Evolutionary conservation across 2,113 vertebrate species (phyloP).

Genomic region (Nannobrachium achirus): DNA sequence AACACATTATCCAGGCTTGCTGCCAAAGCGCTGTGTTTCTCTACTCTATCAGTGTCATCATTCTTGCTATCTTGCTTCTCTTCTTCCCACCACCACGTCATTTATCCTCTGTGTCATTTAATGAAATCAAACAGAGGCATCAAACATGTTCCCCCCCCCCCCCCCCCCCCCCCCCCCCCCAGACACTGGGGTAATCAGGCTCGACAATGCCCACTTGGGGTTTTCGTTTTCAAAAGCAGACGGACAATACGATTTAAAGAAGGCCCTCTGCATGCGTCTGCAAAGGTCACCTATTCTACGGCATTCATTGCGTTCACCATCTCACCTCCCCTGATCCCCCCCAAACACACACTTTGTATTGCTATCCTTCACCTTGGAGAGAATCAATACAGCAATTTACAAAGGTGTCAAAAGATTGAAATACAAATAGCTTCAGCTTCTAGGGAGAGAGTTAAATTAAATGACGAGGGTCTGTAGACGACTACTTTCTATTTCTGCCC

Average conservation of each 20-base stretch:
- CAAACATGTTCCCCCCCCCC: neutral
- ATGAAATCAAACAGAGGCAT: neutral
- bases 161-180: too few relatives aligned
- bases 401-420: constrained; percentile 66
- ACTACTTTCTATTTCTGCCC: constrained; percentile 30
- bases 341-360: constrained; percentile 40
- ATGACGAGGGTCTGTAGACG: neutral
- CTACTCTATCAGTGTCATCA: constrained; percentile 36
- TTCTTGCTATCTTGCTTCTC: constrained; percentile 11
- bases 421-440: constrained; percentile 48
- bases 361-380: constrained; percentile 38
- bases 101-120: neutral
- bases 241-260: neutral
- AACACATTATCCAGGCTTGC: constrained; percentile 29
- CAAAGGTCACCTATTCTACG: constrained; percentile 28
- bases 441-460: neutral
- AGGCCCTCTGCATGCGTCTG: neutral
- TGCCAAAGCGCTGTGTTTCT: constrained; percentile 22
- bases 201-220: neutral
- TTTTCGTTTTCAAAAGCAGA: neutral
- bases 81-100: neutral
- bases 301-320: constrained; percentile 25
- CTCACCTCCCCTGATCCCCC: neutral
- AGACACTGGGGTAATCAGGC: neutral
- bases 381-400: constrained; percentile 65